Evolutionary conservation across 2,888 invertebrate species (phyloP), one percentile per base, ranked within the genome.

Genomic region (Scaptomyza caliginosa): DNA sequence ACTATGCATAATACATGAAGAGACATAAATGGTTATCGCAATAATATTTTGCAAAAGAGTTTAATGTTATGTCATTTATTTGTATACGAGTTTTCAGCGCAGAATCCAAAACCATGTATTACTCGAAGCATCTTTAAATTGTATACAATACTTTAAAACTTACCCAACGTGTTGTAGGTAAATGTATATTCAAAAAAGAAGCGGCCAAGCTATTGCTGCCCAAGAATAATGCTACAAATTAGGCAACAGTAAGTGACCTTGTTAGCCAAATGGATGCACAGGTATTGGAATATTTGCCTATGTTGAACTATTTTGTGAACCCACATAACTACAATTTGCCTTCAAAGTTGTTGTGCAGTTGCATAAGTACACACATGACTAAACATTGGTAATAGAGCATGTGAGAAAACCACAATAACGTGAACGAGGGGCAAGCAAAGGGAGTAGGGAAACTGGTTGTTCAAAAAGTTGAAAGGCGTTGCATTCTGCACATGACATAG

Each of bases 341-440:
- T 45, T 39, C 55, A 64, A 64, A 60, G 48, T 67, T 81, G 60
- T 51, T 50, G 38, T 71, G 76, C 39, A 64, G 60, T 64, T 71
- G 63, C 55, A 66, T 67, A 63, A 46, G 13, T 56, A 46, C 42
- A 30, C 51, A 45, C 17, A 43, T 38, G 40, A 26, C 43, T 38
- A 43, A 64, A 56, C 57, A 42, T 65, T 51, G 30, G 16, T 65
- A 36, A 26, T 23, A 49, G 16, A 40, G 48, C 54, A 48, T 56
- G 39, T 42, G 49, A 23, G 36, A 16, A 26, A 21, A 39, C 51
- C 64, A 38, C 69, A 73, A 55, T 66, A 79, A 73, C 64, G 68
- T 55, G 1, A 11, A 28, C 10, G 11, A 62, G 46, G 42, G 24
- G 11, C 2, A 6, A 13, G 32, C 48, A 28, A 46, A 46, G 30